These are phyloP conservation scores for Poliocrania exsul DNA, from an alignment of 2,797 vertebrate species.

Conservation along the genomic window DNA sequence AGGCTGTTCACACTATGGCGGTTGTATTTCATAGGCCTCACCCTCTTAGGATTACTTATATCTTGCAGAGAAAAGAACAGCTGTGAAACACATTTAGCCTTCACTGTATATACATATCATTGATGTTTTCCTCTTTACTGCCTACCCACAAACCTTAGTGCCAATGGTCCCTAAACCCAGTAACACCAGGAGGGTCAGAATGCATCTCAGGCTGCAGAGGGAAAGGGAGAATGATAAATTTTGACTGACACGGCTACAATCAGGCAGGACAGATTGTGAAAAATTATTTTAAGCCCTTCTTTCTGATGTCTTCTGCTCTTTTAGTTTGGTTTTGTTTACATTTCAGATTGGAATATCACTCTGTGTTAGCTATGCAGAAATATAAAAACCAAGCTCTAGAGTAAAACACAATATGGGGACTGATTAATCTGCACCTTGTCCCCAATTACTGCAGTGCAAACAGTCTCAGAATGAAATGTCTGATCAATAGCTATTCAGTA, in stretches of 20 bases:
- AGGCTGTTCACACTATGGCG: not conserved
- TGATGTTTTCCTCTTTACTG: not conserved
- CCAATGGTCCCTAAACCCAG: not conserved
- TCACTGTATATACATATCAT: not conserved
- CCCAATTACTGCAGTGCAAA: not conserved
- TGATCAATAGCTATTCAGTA: not conserved
- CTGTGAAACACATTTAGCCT: constrained; percentile 32
- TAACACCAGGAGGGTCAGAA: not conserved
- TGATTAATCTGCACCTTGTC: not conserved
- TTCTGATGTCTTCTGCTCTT: not conserved
- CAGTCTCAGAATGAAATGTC: not conserved
- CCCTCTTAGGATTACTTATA: constrained; percentile 14
- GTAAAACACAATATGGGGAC: not conserved
- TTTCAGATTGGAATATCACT: not conserved
- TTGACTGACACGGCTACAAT: not conserved
- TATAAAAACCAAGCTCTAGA: not conserved
- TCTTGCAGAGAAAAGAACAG: constrained; percentile 31
- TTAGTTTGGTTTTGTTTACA: not conserved
- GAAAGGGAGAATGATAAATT: not conserved
- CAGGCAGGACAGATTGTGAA: not conserved
- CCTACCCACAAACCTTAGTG: not conserved
- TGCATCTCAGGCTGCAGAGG: not conserved
- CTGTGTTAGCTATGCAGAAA: not conserved
- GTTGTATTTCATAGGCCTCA: constrained; percentile 37
- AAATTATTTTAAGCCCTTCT: not conserved